These are phyloP conservation scores for Myotis findleyi DNA, from an alignment of 2,797 vertebrate genomes.

Conservation along the genomic window DNA sequence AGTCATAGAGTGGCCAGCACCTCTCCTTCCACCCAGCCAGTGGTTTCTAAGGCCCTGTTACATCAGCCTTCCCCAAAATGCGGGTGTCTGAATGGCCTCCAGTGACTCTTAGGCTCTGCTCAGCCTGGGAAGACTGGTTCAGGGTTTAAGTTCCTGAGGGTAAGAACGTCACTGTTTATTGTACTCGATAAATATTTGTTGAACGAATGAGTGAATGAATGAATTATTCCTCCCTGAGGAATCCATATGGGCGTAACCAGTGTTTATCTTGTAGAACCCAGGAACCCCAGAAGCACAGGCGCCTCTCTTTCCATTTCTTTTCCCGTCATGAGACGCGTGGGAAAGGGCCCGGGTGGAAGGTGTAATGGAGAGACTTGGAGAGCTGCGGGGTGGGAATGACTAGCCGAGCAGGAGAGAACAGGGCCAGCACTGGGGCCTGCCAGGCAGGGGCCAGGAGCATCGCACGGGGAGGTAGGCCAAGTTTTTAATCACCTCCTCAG, in stretches of 20 bases:
- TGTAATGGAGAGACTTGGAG: neutral
- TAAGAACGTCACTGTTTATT: neutral
- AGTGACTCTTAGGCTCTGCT: neutral
- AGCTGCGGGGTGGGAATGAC: neutral
- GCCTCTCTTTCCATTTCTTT: neutral
- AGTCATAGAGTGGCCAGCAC: accelerated
- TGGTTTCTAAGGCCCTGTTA: neutral
- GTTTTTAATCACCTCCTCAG: slow-evolving; percentile 50
- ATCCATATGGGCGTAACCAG: neutral
- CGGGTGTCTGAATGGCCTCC: neutral
- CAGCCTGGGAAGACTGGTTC: neutral
- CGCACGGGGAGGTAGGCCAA: neutral
- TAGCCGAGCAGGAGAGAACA: neutral
- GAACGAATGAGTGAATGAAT: neutral
- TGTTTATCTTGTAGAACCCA: slow-evolving; percentile 11
- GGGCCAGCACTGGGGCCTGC: neutral
- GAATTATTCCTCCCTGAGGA: neutral
- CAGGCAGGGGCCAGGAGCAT: neutral
- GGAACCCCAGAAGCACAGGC: neutral
- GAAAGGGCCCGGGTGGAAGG: neutral
- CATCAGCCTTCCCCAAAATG: neutral
- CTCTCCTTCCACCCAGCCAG: neutral
- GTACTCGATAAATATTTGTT: slow-evolving; percentile 41
- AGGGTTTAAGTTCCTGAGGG: neutral
- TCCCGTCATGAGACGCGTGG: neutral